phyloP scores from a whole-genome alignment of 2,888 invertebrate species.

The Drosophila bunnanda region DNA sequence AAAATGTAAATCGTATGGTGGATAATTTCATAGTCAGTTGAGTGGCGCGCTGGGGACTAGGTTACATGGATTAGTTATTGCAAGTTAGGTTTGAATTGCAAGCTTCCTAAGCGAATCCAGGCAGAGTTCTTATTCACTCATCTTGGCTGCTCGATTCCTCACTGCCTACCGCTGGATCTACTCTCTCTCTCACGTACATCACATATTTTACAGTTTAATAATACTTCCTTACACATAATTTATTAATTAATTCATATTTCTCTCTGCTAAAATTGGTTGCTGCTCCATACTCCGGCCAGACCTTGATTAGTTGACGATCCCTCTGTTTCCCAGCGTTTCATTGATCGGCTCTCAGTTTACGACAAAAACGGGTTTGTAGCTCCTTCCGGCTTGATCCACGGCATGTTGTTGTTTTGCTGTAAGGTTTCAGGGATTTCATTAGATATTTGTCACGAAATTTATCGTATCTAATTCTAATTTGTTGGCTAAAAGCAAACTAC shows the following conservation, averaged over 20 bases:
- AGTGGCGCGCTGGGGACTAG: conserved; percentile 6
- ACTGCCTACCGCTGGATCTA: conserved; percentile 21
- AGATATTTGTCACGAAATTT: neutral
- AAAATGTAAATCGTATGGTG: conserved; percentile 19
- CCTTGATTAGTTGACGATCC: conserved; percentile 31
- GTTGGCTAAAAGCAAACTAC: conserved; percentile 39
- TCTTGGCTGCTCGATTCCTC: conserved; percentile 30
- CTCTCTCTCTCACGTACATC: conserved; percentile 56
- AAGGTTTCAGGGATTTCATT: conserved; percentile 35
- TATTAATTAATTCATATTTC: conserved; percentile 62
- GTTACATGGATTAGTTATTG: conserved; percentile 43
- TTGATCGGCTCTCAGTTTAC: conserved; percentile 65
- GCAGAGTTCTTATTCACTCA: conserved; percentile 3
- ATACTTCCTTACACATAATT: conserved; percentile 81
- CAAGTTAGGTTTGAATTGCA: conserved; percentile 24
- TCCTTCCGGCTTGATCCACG: conserved; percentile 85
- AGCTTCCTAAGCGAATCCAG: conserved; percentile 9
- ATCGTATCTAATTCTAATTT: neutral
- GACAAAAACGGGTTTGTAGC: conserved; percentile 85
- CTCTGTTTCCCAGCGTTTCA: conserved; percentile 43
- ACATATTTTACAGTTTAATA: conserved; percentile 82
- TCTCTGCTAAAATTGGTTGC: conserved; percentile 42
- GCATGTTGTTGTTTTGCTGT: conserved; percentile 83
- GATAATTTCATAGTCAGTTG: conserved; percentile 36
- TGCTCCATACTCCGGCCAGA: conserved; percentile 41